Evolutionary conservation across 1,140 invertebrate species (phyloP).

Genomic region (Andricus grossulariae): DNA sequence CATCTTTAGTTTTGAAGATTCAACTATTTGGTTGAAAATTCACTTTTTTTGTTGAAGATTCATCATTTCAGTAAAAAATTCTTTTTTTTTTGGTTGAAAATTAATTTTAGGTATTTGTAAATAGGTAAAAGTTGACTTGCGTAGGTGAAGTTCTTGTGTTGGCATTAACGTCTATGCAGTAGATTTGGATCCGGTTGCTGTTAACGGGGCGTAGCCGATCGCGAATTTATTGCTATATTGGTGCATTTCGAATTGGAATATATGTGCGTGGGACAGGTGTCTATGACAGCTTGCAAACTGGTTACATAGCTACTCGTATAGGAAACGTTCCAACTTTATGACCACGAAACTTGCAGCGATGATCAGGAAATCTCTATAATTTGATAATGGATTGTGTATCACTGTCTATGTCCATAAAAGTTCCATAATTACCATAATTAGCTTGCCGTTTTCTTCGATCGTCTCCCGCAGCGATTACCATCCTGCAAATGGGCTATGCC

Average conservation of each 20-base stretch:
- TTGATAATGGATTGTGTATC: no score
- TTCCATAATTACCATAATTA: no score
- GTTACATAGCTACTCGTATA: conserved; percentile 9
- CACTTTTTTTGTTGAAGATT: no score
- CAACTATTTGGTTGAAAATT: no score
- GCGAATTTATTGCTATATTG: conserved; percentile 3
- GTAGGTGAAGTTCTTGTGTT: conserved; percentile 7
- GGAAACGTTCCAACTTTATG: conserved; percentile 1
- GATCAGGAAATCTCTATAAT: no score
- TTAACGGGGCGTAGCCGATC: conserved; percentile 19
- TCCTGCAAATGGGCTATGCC: no score
- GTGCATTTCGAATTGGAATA: conserved; percentile 8
- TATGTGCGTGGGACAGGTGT: conserved; percentile 17
- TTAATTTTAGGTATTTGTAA: not conserved
- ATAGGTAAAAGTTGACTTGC: not conserved
- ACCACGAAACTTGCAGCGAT: not conserved
- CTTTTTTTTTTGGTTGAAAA: no score
- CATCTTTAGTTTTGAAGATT: no score
- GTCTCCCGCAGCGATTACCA: no score
- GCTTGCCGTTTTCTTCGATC: no score
- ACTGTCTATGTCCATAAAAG: no score
- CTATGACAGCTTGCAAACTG: conserved; percentile 27
- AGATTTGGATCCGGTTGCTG: conserved; percentile 23
- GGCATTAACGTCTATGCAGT: conserved; percentile 9
- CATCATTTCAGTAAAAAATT: no score